Evolutionary conservation across 2,888 invertebrate species (phyloP), one percentile per base, ranked within the genome.

Genomic region (Lepas anatifera): DNA sequence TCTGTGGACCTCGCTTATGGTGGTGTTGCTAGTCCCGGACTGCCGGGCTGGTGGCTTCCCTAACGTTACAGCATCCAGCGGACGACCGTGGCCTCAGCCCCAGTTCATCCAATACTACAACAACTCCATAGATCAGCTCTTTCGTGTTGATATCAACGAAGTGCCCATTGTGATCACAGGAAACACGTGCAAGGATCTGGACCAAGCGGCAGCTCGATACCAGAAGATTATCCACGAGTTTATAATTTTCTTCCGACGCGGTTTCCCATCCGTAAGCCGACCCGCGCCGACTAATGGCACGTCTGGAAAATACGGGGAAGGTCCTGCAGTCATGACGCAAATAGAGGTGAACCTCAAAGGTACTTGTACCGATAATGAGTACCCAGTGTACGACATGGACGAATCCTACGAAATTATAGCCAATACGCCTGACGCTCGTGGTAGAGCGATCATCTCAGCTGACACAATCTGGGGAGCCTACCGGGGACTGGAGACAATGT

Each of bases 401-500:
- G 64, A 69, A 29, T 18, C 37, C 41, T 66, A 41, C 32, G 18
- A 3, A 10, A 70, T 77, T 18, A 75, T 77, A 73, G 76, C 79
- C 39, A 76, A 77, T 70, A 74, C 77, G 0, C 75, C 76, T 16
- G 78, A 78, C 70, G 71, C 73, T 22, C 76, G 75, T 18, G 75
- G 75, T 2, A 71, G 74, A 69, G 79, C 77, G 2, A 41, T 75
- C 27, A 73, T 83, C 27, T 73, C 75, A n/a, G 78, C 82, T 52
- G 75, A 79, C 29, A 84, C 86, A 2, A 81, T 92, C 74, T 95
- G 95, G 95, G 95, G 95, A 46, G 84, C 89, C 68, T 78, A 95
- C 50, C 83, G 92, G 76, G 95, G 92, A 1, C 81, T 96, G 74
- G 95, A 95, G 80, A 89, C 91, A 0, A 90, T 94, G 78, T 86